Percentiles rank a stretch among this genome's conserved stretches.
These are phyloP conservation scores for Philopedon plagiatum DNA, from an alignment of 2,888 invertebrate genomes.

Conservation along the genomic window DNA sequence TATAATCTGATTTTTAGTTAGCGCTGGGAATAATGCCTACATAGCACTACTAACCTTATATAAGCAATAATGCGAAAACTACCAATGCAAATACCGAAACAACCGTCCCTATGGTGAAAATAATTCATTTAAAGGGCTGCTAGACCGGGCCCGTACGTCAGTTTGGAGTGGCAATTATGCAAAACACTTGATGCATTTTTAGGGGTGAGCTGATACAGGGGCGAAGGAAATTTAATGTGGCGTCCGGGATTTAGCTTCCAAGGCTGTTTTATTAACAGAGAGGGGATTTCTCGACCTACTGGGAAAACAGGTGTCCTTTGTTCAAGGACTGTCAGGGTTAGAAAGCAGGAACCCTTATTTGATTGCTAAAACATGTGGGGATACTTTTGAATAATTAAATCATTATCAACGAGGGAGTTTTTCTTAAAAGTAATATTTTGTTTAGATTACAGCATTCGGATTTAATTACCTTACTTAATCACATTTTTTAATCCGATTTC, in stretches of 20 bases:
- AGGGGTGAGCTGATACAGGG: constrained; percentile 31
- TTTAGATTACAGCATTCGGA: too few relatives aligned
- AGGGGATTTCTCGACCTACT: constrained; percentile 19
- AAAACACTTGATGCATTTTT: constrained; percentile 25
- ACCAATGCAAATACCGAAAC: not conserved
- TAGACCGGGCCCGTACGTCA: constrained; percentile 1
- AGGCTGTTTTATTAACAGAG: constrained; percentile 28
- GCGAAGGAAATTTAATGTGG: constrained; percentile 22
- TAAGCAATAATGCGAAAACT: constrained; percentile 5
- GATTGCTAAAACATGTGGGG: not conserved
- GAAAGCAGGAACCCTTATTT: not conserved
- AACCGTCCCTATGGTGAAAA: not conserved
- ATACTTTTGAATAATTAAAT: not conserved
- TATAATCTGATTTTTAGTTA: too few relatives aligned
- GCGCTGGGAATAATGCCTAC: too few relatives aligned
- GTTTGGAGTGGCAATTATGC: constrained; percentile 30
- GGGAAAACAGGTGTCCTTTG: constrained; percentile 38
- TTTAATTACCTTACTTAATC: too few relatives aligned
- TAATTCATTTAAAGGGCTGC: constrained; percentile 12
- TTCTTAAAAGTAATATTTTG: too few relatives aligned
- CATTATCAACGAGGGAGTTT: too few relatives aligned
- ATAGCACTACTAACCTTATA: too few relatives aligned
- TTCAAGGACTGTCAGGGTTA: not conserved
- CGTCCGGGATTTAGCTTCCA: constrained; percentile 15
- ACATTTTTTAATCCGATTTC: too few relatives aligned